These are phyloP conservation scores for Brachionus sp. DNA, from an alignment of 1,140 invertebrate genomes.

Conservation along the genomic window DNA sequence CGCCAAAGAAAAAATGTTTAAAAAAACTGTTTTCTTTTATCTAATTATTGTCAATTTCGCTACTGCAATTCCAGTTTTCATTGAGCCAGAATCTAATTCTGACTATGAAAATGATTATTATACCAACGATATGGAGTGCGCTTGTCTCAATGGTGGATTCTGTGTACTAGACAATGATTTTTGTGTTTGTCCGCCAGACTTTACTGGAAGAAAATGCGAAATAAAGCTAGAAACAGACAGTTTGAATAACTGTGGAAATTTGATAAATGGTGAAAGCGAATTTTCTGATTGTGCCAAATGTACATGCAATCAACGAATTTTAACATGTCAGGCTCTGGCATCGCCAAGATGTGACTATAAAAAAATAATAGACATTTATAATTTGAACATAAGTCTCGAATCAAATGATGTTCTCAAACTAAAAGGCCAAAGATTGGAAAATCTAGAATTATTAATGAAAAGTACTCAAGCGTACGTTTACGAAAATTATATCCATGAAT, in stretches of 20 bases:
- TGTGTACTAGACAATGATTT: constrained; percentile 45
- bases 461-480: neutral
- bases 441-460: neutral
- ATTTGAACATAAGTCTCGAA: neutral
- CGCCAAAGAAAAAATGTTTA: neutral
- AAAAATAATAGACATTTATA: neutral
- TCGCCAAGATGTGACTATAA: constrained; percentile 1
- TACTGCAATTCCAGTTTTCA: neutral
- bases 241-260: neutral
- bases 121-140: neutral
- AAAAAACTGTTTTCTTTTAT: neutral
- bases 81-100: neutral
- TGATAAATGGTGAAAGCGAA: constrained; percentile 44
- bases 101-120: neutral
- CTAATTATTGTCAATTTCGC: neutral
- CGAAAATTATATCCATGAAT: constrained; percentile 10
- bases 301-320: neutral
- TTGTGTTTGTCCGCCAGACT: constrained; percentile 16
- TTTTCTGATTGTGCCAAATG: constrained; percentile 38
- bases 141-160: constrained; percentile 28
- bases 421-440: neutral
- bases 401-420: neutral
- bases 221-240: neutral
- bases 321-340: constrained; percentile 1
- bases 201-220: constrained; percentile 26